Base-by-base conservation (phyloP, 2,797 vertebrate species). In the Sebastiscus tertius region DNA sequence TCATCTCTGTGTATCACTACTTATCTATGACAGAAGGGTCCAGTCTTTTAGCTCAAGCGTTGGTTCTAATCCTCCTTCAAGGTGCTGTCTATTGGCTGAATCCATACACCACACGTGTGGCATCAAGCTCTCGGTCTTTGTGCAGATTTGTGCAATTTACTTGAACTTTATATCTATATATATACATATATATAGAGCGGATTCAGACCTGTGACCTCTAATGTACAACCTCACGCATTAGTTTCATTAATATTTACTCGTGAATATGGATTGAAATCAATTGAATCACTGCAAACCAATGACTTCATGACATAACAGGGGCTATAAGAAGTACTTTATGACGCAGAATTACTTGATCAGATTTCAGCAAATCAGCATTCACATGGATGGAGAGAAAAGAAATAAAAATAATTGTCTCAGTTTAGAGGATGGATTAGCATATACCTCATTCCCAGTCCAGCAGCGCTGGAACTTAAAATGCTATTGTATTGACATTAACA, bases 391-490 rank as follows among this genome's bases (percentile, higher is more conserved):
- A 93, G 92, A 92, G 92, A 91, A 93, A 92, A 88, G 84, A 90
- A 81, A 77, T 26, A 4, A 36, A 84, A 33, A 81, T 5, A 89
- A 71, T 70, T 60, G 88, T 91, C 87, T 94, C 63, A 65, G 90
- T 93, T 84, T 82, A 87, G 93, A 93, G 89, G 94, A 93, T 85
- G 90, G 93, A 92, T 93, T 93, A 91, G 94, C 94, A 94, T 95
- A 96, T 96, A 96, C 95, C 96, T 96, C 95, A 96, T 95, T 95
- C 93, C 90, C 93, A 94, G 93, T 94, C 94, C 95, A 94, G 93
- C 93, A 87, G 93, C 80, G 95, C 95, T 96, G 96, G 95, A 92
- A 93, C 92, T 94, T 92, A 93, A 93, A 91, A 95, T 94, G 93
- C 92, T 94, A 94, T 91, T 81, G 91, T 94, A 92, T 93, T 90